Evolutionary conservation across 2,113 vertebrate species (phyloP).

Genomic region (Pyrgilauda ruficollis): DNA sequence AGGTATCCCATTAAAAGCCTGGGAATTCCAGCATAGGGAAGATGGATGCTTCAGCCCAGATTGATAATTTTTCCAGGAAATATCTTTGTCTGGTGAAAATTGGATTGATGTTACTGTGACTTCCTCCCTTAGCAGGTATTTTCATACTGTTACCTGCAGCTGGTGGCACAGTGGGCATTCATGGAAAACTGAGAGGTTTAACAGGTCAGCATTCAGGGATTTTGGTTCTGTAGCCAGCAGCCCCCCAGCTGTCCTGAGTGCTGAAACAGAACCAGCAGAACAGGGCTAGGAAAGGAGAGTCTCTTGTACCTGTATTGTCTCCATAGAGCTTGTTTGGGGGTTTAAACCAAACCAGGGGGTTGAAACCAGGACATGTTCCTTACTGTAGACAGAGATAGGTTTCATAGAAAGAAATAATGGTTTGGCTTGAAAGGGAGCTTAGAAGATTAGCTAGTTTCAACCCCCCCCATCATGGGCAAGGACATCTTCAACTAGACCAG

Average conservation of each 20-base stretch:
- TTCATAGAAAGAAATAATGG: not conserved
- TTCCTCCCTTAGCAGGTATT: not conserved
- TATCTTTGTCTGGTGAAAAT: not conserved
- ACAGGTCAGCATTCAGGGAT: rapidly evolving
- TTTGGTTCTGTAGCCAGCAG: not conserved
- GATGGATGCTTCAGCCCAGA: not conserved
- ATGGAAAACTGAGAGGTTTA: not conserved
- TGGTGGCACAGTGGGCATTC: rapidly evolving
- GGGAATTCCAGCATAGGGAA: not conserved
- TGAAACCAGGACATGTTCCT: not conserved
- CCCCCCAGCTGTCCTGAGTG: not conserved
- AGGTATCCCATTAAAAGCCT: not conserved
- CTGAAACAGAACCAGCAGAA: not conserved
- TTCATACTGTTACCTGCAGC: not conserved
- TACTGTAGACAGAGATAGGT: not conserved
- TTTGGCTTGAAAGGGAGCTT: not conserved
- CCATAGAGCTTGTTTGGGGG: not conserved
- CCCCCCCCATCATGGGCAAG: not conserved
- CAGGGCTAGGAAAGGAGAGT: not conserved
- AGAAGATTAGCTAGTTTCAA: not conserved
- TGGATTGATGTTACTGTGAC: not conserved
- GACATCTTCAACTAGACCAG: not conserved
- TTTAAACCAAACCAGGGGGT: not conserved
- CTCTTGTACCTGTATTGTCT: not conserved
- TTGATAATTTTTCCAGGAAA: not conserved